Conservation (phyloP, 2,888 invertebrate genomes). For the Stegophylla sp. region DNA sequence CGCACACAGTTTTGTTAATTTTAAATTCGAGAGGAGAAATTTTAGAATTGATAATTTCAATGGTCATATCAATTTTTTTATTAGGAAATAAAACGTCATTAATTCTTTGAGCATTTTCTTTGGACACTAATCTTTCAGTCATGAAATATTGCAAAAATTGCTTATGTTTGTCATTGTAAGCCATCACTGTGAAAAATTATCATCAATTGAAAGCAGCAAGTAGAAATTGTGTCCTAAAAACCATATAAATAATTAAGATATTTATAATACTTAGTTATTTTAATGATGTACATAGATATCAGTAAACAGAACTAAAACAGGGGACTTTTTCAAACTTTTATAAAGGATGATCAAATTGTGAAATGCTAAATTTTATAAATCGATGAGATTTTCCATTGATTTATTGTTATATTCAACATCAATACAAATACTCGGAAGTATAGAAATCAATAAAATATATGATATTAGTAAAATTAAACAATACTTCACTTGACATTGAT, state of each 20-base stretch:
- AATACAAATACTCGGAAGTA: too few relatives aligned
- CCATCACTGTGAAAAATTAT: background rate
- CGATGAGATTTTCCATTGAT: too few relatives aligned
- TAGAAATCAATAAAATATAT: too few relatives aligned
- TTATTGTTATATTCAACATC: too few relatives aligned
- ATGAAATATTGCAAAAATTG: conserved; percentile 46
- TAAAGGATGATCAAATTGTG: too few relatives aligned
- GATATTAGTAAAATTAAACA: too few relatives aligned
- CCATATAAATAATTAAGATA: background rate
- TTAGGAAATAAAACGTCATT: background rate
- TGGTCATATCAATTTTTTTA: background rate
- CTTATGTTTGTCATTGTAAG: conserved; percentile 25
- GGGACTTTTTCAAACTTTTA: too few relatives aligned
- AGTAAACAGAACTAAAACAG: too few relatives aligned
- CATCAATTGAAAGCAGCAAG: background rate
- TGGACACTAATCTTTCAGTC: conserved; percentile 15
- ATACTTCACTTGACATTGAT: too few relatives aligned
- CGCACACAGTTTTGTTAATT: conserved; percentile 28
- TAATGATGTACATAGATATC: too few relatives aligned
- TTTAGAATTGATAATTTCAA: conserved; percentile 39
- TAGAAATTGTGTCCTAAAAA: background rate
- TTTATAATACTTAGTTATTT: too few relatives aligned
- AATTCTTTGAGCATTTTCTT: background rate
- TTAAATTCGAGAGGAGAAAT: conserved; percentile 36
- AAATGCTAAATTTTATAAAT: too few relatives aligned